Evolutionary conservation across 1,140 invertebrate genomes (phyloP), one percentile per base, ranked within the genome.

Genomic region (Trichonephila inaurata): DNA sequence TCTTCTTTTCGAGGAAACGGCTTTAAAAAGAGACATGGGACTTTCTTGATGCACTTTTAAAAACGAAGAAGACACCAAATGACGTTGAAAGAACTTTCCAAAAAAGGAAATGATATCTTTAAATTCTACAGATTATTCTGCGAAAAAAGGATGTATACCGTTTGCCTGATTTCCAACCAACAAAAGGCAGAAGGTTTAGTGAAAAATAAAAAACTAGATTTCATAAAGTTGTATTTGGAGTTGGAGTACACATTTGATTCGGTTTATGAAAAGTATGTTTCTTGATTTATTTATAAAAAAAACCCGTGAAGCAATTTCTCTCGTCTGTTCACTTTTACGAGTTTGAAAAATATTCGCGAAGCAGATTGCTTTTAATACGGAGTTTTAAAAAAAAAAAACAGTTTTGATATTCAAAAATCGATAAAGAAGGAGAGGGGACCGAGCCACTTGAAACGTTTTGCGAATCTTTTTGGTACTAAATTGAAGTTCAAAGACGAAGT

Each of bases 141-240:
- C 28, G 18, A 77, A 40, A 33, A 10, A 33, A 77, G 62, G 28
- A 19, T 77, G 14, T 77, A 64, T 18, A 40, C 10, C 28, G 33
- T 28, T 64, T 18, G 14, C 72, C 72, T 77, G 24, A 33, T 33
- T 77, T 40, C 7, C 28, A 19, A 77, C 0, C 24, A 40, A 77
- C 72, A 77, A 77, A 18, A 40, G 14, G 28, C 28, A 16, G 72
- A 77, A 3, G 33, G 28, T 5, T 77, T 51, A 51, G 7, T 7
- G 7, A 40, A 28, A 40, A 28, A n/a, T n/a, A 40, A 69, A 69
- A 40, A 77, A 40, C 14, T 28, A 5, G n/a, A 33, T 72, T 77
- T 77, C 33, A 77, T 28, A 77, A 77, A 77, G 72, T 77, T 77
- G 18, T 28, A 77, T 77, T 77, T 77, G 33, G 28, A 77, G 33